Conservation (phyloP, 2,797 vertebrate species). For the Myripristis murdjan region DNA sequence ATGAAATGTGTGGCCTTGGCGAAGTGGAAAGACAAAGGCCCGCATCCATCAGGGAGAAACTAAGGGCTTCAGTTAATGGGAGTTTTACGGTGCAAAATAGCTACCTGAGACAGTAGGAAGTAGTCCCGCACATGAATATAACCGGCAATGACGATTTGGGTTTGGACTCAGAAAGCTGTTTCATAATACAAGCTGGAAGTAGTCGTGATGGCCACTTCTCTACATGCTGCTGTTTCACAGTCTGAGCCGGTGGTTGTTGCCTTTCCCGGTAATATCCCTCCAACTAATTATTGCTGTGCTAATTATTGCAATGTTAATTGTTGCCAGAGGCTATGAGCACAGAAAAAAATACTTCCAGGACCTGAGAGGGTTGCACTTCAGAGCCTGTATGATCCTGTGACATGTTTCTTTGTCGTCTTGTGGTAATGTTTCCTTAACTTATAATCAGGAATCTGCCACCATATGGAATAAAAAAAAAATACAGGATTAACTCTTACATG, state of each 20-base stretch:
- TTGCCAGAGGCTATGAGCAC: neutral
- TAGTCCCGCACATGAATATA: slow-evolving; percentile 17
- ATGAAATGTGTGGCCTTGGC: slow-evolving; percentile 46
- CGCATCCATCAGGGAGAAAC: slow-evolving; percentile 54
- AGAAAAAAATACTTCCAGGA: neutral
- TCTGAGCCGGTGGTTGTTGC: neutral
- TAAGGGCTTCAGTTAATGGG: slow-evolving; percentile 47
- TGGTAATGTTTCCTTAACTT: neutral
- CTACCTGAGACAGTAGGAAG: slow-evolving; percentile 27
- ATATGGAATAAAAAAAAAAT: neutral
- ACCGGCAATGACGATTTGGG: slow-evolving; percentile 26
- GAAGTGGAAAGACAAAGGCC: slow-evolving; percentile 27
- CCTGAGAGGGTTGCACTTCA: neutral
- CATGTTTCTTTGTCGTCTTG: neutral
- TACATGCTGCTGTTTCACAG: neutral
- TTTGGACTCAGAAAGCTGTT: slow-evolving; percentile 12
- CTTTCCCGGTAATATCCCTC: neutral
- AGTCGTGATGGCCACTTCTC: neutral
- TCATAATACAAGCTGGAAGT: slow-evolving; percentile 20
- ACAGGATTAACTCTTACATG: neutral
- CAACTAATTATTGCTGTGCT: neutral
- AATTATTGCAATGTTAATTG: neutral
- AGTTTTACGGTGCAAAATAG: slow-evolving; percentile 15
- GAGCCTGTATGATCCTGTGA: neutral
- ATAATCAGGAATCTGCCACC: no score